phyloP scores from a whole-genome alignment of 1,140 invertebrate species.

The Hyposmocoma kahamanoa region DNA sequence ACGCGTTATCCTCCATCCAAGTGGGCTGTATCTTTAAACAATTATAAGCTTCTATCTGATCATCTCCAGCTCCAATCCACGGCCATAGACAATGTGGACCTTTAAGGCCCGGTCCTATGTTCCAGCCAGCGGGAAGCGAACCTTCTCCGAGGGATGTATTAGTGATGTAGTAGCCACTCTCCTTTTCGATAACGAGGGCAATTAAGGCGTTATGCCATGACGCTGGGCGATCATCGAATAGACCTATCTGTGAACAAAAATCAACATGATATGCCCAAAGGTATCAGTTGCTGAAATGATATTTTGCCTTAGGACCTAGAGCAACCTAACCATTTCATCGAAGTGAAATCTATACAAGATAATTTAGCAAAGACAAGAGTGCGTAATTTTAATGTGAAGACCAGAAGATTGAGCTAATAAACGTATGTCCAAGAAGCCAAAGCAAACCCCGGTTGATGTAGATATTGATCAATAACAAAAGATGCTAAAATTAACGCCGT shows the following conservation, averaged over 20 bases:
- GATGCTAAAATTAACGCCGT: no score
- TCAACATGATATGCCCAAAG: not conserved
- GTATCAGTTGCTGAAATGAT: no score
- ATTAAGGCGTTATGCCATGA: conserved; percentile 42
- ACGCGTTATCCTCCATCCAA: conserved; percentile 65
- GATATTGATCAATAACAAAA: no score
- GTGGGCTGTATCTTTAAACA: conserved; percentile 64
- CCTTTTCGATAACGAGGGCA: conserved; percentile 24
- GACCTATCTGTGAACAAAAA: conserved; percentile 45
- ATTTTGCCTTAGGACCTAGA: no score
- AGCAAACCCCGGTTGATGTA: no score
- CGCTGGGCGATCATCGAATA: conserved; percentile 40
- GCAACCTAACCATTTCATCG: no score
- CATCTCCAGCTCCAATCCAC: conserved; percentile 47
- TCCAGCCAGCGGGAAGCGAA: conserved; percentile 46
- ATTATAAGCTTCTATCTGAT: conserved; percentile 39
- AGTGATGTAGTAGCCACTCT: conserved; percentile 39
- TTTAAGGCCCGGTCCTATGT: conserved; percentile 31
- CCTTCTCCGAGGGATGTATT: conserved; percentile 41
- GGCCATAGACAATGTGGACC: conserved; percentile 62
- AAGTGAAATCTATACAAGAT: no score
- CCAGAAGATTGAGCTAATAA: no score
- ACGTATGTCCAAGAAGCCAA: no score
- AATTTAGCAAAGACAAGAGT: no score
- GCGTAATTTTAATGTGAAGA: no score